Percentiles rank a stretch among this genome's conserved stretches.
These are phyloP conservation scores for Hirudo medicinalis DNA, from an alignment of 1,140 invertebrate genomes.

Conservation along the genomic window DNA sequence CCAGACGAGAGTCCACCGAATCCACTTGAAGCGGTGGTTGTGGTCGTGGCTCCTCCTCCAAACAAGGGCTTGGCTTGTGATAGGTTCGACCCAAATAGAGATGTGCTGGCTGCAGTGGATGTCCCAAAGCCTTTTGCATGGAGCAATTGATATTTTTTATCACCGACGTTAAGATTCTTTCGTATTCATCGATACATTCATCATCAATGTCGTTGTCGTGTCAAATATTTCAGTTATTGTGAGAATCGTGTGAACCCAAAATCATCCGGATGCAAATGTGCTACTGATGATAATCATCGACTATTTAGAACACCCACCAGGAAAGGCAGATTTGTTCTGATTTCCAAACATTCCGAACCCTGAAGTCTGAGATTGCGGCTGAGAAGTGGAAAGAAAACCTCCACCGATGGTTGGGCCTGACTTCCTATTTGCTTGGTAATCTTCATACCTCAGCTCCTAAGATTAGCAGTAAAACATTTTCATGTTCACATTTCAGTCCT, in stretches of 20 bases:
- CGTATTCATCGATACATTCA: too few relatives aligned
- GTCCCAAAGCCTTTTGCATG: neutral
- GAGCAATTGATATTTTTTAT: too few relatives aligned
- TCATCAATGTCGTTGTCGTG: too few relatives aligned
- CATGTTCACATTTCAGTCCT: too few relatives aligned
- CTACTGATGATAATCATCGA: too few relatives aligned
- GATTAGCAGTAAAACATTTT: neutral
- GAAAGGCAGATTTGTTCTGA: conserved; percentile 17
- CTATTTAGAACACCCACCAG: neutral
- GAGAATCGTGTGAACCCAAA: too few relatives aligned
- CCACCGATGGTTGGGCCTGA: conserved; percentile 27
- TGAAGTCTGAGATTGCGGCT: conserved; percentile 21
- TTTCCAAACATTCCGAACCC: conserved; percentile 27
- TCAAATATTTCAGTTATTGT: too few relatives aligned
- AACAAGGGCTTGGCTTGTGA: conserved; percentile 21
- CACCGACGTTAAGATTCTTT: too few relatives aligned
- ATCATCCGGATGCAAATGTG: too few relatives aligned
- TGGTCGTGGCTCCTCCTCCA: conserved; percentile 22
- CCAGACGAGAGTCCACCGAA: conserved; percentile 32
- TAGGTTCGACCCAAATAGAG: conserved; percentile 27
- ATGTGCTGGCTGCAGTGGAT: conserved; percentile 7
- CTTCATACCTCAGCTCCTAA: conserved; percentile 72
- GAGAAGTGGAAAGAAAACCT: conserved; percentile 25
- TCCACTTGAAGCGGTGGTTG: conserved; percentile 25
- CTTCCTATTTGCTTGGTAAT: conserved; percentile 80